Evolutionary conservation across 2,888 invertebrate species (phyloP).

Genomic region (Chaitophorus viminalis): DNA sequence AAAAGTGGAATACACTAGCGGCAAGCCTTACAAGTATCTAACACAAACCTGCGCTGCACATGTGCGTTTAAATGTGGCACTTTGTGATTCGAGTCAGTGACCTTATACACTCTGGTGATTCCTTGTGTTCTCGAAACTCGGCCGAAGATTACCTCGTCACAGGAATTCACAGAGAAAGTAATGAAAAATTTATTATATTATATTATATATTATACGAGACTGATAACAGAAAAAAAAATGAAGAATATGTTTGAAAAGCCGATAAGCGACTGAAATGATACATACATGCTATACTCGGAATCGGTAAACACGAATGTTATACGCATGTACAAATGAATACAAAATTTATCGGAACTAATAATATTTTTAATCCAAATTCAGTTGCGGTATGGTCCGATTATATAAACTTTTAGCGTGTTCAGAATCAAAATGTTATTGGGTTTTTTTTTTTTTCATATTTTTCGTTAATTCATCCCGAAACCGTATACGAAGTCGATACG

Average conservation of each 20-base stretch:
- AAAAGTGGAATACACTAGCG: slow-evolving; percentile 26
- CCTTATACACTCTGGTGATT: slow-evolving; percentile 46
- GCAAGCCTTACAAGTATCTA: slow-evolving; percentile 6
- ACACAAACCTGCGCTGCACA: not conserved
- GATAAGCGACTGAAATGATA: not conserved
- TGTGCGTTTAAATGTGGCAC: slow-evolving; percentile 1
- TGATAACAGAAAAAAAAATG: slow-evolving; percentile 13
- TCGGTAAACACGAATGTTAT: slow-evolving; percentile 24
- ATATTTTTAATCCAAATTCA: not conserved
- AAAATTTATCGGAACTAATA: slow-evolving; percentile 8
- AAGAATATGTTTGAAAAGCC: slow-evolving; percentile 32
- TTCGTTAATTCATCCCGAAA: no score
- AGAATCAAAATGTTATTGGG: not conserved
- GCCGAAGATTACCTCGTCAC: slow-evolving; percentile 5
- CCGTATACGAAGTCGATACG: no score
- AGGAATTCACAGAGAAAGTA: slow-evolving; percentile 46
- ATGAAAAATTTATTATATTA: slow-evolving; percentile 35
- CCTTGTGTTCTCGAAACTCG: slow-evolving; percentile 37
- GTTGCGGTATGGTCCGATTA: not conserved
- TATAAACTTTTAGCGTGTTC: not conserved
- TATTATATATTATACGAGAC: not conserved
- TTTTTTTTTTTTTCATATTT: no score
- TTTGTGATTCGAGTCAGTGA: slow-evolving; percentile 49
- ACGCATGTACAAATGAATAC: not conserved
- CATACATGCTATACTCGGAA: not conserved